Conservation (phyloP, 92 coral and sea anemone genomes). For the Scolanthus callimorphus region DNA sequence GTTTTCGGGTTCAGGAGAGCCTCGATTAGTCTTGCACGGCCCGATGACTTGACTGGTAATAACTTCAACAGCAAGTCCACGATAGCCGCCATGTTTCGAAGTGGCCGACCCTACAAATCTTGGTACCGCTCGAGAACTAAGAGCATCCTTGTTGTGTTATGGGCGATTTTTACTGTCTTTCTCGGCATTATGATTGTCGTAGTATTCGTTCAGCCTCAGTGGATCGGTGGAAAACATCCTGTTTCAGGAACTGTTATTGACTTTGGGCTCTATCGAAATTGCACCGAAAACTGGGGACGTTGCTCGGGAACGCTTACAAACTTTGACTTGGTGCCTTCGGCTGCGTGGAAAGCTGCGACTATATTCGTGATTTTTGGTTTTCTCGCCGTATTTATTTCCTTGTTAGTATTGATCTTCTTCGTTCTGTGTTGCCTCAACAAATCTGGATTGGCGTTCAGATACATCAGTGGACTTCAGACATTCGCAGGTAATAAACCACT, state of each 20-base stretch:
- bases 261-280: slow-evolving; percentile 88
- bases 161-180: slow-evolving; percentile 83
- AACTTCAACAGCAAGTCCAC: no score
- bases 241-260: slow-evolving; percentile 37
- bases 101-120: slow-evolving; percentile 44
- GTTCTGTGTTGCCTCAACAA: slow-evolving; percentile 69
- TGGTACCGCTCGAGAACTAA: slow-evolving; percentile 90
- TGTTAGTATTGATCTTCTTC: slow-evolving; percentile 58
- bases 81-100: slow-evolving; percentile 17
- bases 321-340: slow-evolving; percentile 67
- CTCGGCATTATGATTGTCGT: slow-evolving; percentile 91
- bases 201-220: slow-evolving; percentile 91
- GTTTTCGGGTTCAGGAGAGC: no score
- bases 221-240: slow-evolving; percentile 70
- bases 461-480: slow-evolving; percentile 78
- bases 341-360: slow-evolving; percentile 91
- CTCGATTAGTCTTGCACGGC: no score
- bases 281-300: slow-evolving; percentile 48
- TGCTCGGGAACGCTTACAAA: slow-evolving; percentile 75
- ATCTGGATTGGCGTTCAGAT: slow-evolving; percentile 80
- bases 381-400: slow-evolving; percentile 67
- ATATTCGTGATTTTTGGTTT: slow-evolving; percentile 74
- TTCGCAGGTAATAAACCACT: slow-evolving; percentile 78
- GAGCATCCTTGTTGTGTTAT: slow-evolving; percentile 73
- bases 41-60: no score